These are phyloP conservation scores for Gymnobelideus leadbeateri DNA, from an alignment of 2,113 vertebrate species.

Conservation along the genomic window DNA sequence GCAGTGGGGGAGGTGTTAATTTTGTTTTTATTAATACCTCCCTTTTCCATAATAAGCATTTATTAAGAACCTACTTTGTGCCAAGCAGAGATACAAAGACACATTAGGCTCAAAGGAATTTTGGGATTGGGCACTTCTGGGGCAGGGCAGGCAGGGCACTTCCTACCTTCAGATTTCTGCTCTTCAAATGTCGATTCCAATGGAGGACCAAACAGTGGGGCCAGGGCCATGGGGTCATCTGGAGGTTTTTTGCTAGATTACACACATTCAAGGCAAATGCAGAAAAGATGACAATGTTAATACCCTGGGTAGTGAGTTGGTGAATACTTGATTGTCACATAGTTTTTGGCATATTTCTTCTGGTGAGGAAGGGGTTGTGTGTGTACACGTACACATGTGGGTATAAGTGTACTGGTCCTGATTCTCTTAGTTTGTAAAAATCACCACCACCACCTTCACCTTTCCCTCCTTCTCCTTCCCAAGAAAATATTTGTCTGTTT, in stretches of 20 bases:
- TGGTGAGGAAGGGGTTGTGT: background rate
- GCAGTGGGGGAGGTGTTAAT: background rate
- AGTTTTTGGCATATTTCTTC: background rate
- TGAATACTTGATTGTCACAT: background rate
- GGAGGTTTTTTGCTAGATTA: constrained; percentile 85
- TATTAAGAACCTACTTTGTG: background rate
- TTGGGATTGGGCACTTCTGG: background rate
- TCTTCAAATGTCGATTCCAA: constrained; percentile 92
- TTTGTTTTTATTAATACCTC: background rate
- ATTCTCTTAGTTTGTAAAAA: background rate
- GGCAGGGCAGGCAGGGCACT: background rate
- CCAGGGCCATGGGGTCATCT: constrained; percentile 85
- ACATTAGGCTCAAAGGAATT: background rate
- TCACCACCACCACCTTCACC: too few species aligned
- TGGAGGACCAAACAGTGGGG: constrained; percentile 91
- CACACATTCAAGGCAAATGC: constrained; percentile 16
- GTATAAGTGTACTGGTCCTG: background rate
- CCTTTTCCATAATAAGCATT: background rate
- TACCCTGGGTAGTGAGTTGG: background rate
- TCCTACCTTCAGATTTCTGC: constrained; percentile 92
- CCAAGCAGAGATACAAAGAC: background rate
- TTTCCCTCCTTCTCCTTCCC: too few species aligned
- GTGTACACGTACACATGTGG: background rate
- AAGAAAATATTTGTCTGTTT: background rate
- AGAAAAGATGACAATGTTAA: constrained; percentile 47